Percentiles rank a stretch among this genome's conserved stretches.
phyloP scores from a whole-genome alignment of 2,888 invertebrate genomes.

The Pterostichus madidus region DNA sequence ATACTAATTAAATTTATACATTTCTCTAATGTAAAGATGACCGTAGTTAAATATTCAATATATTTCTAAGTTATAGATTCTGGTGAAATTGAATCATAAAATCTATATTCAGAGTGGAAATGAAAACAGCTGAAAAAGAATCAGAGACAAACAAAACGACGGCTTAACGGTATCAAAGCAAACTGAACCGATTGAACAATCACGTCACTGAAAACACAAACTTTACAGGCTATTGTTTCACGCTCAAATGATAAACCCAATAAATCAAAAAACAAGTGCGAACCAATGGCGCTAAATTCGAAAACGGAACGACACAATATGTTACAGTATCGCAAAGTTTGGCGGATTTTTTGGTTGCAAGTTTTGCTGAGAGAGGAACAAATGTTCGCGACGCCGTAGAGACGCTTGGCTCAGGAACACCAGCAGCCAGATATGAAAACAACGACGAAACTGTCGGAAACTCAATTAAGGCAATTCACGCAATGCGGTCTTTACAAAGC shows the following conservation, averaged over 20 bases:
- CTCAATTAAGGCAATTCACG: conserved; percentile 70
- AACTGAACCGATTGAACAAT: conserved; percentile 22
- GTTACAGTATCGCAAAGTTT: conserved; percentile 52
- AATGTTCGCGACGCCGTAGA: conserved; percentile 42
- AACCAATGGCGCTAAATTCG: conserved; percentile 50
- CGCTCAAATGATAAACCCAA: conserved; percentile 57
- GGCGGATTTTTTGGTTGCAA: conserved; percentile 3
- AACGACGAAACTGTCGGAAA: conserved; percentile 69
- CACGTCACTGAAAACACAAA: conserved; percentile 31
- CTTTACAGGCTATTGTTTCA: conserved; percentile 42
- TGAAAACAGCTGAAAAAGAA: conserved; percentile 32
- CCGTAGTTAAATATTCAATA: background rate
- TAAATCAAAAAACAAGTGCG: conserved; percentile 61
- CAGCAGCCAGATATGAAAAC: conserved; percentile 67
- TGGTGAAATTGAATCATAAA: conserved; percentile 17
- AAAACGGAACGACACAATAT: conserved; percentile 51
- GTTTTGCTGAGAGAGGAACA: conserved; percentile 23
- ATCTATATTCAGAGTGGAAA: conserved; percentile 22
- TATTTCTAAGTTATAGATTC: background rate
- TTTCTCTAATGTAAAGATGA: background rate
- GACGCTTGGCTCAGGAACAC: background rate
- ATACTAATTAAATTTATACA: too few species aligned
- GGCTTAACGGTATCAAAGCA: conserved; percentile 22
- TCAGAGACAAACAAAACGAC: conserved; percentile 32
- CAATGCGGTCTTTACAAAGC: conserved; percentile 68